These are phyloP conservation scores for Listrodromus nycthemerus DNA, from an alignment of 2,888 invertebrate genomes.

Conservation along the genomic window DNA sequence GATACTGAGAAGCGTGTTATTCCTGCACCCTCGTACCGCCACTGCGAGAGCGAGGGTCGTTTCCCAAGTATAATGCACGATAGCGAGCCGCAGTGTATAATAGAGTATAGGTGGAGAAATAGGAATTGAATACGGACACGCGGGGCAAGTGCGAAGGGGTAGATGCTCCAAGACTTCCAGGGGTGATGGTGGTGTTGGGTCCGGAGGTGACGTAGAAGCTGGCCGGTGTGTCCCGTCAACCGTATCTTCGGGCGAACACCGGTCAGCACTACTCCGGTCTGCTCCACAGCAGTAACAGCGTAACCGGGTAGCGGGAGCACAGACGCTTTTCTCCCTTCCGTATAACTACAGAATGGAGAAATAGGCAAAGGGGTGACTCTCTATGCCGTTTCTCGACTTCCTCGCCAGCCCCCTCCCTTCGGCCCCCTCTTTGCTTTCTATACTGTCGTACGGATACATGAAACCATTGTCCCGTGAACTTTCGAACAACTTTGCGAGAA, in stretches of 20 bases:
- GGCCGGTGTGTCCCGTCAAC: conserved; percentile 77
- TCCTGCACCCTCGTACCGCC: conserved; percentile 10
- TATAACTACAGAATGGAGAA: conserved; percentile 76
- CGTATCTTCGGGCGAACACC: conserved; percentile 82
- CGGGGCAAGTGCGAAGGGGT: conserved; percentile 55
- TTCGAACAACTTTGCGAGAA: conserved; percentile 81
- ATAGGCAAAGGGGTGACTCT: conserved; percentile 73
- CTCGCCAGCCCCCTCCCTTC: conserved; percentile 65
- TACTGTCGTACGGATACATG: conserved; percentile 73
- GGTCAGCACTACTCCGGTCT: conserved; percentile 79
- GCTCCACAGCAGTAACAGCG: conserved; percentile 62
- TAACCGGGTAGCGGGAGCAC: conserved; percentile 64
- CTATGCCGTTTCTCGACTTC: conserved; percentile 67
- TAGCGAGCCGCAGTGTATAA: conserved; percentile 46
- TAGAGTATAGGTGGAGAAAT: conserved; percentile 59
- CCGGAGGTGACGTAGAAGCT: conserved; percentile 56
- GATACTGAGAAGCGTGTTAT: conserved; percentile 30
- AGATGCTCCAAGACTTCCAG: conserved; percentile 49
- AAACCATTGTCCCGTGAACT: conserved; percentile 83
- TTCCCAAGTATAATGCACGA: conserved; percentile 50
- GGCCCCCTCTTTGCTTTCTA: conserved; percentile 75
- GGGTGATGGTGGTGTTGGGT: conserved; percentile 57
- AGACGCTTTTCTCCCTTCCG: conserved; percentile 74
- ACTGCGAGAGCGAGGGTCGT: conserved; percentile 40
- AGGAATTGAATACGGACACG: conserved; percentile 66